Evolutionary conservation across 30 jellyfish, hydroid and myxozoan genomes (phyloP).

Genomic region (Haliclystus octoradiatus): DNA sequence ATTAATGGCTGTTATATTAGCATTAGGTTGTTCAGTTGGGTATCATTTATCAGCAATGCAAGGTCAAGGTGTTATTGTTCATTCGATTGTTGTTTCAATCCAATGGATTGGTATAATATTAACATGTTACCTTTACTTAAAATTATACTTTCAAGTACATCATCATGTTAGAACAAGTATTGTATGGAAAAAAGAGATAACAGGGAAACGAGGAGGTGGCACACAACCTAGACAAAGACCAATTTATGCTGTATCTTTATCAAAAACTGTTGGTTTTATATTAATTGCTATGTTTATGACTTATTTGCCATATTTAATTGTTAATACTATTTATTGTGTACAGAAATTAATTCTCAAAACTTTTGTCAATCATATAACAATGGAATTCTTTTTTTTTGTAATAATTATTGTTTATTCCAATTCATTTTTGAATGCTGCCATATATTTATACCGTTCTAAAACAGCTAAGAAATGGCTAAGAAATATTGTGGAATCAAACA

Average conservation of each 20-base stretch:
- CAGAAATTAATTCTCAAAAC: background rate
- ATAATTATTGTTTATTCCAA: background rate
- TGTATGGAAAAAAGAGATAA: constrained; percentile 6
- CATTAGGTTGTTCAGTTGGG: constrained; percentile 1
- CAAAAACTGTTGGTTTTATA: background rate
- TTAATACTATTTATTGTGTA: background rate
- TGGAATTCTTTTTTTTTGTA: background rate
- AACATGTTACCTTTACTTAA: constrained; percentile 12
- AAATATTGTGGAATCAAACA: too few relatives aligned
- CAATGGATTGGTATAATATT: background rate
- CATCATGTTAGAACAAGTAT: constrained; percentile 23
- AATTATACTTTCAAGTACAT: constrained; percentile 24
- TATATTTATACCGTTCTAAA: background rate
- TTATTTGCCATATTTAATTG: background rate
- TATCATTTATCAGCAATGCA: background rate
- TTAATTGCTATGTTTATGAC: background rate
- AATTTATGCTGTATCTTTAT: background rate
- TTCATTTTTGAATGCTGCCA: background rate
- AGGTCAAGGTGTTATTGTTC: background rate
- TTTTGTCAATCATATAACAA: background rate
- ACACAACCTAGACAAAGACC: background rate
- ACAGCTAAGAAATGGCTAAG: background rate
- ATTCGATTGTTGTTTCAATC: background rate
- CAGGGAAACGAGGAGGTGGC: background rate
- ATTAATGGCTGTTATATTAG: constrained; percentile 4